These are phyloP conservation scores for Gymnocheta viridis DNA, from an alignment of 2,888 invertebrate species.

Conservation along the genomic window DNA sequence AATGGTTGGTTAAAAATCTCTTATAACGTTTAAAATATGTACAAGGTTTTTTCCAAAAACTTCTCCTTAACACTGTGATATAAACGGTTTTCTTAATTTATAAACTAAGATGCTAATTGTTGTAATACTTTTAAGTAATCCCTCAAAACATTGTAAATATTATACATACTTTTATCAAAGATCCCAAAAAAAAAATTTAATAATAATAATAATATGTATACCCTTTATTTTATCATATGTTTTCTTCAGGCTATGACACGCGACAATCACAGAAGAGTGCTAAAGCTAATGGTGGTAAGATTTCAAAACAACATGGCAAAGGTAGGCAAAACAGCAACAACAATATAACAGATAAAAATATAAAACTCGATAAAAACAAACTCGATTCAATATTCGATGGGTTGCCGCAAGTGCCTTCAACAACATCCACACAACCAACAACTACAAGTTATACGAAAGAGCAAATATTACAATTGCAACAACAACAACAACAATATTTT, in stretches of 20 bases:
- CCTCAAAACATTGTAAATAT: too few relatives aligned
- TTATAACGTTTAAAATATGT: too few relatives aligned
- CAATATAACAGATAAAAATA: background rate
- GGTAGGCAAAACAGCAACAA: background rate
- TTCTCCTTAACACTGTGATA: too few relatives aligned
- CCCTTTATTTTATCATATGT: background rate
- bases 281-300: background rate
- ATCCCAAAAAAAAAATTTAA: background rate
- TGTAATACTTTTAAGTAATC: too few relatives aligned
- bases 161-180: too few relatives aligned
- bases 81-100: too few relatives aligned
- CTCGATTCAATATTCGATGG: slow-evolving; percentile 15
- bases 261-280: background rate
- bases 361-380: background rate
- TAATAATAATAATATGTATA: too few relatives aligned
- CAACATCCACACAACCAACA: background rate
- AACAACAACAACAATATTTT: background rate
- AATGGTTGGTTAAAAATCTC: too few relatives aligned
- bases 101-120: too few relatives aligned
- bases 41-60: too few relatives aligned
- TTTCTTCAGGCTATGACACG: background rate
- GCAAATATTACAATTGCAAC: background rate
- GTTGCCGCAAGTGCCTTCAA: slow-evolving; percentile 43
- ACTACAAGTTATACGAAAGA: background rate
- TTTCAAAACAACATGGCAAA: background rate